These are phyloP conservation scores for Neolamprologus brichardi DNA, from an alignment of 2,113 vertebrate species.

Conservation along the genomic window DNA sequence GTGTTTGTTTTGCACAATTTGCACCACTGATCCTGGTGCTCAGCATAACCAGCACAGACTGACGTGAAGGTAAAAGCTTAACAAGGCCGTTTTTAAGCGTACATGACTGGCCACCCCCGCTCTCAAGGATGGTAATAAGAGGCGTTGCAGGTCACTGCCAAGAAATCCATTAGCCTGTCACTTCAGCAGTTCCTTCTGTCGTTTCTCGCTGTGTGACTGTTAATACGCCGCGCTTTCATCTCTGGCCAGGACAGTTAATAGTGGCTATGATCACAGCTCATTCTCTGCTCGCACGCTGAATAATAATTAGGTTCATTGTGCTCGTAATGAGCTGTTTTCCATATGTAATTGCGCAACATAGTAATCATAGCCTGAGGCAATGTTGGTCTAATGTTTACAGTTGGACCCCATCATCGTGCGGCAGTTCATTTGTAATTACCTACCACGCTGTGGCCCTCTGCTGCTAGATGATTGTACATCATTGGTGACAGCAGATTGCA, in stretches of 20 bases:
- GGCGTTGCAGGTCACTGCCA: background rate
- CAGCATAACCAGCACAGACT: background rate
- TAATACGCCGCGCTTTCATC: background rate
- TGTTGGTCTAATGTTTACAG: slow-evolving; percentile 33
- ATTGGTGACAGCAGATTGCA: background rate
- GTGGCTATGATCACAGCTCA: background rate
- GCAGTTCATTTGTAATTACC: background rate
- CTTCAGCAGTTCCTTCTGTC: background rate
- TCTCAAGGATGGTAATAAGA: background rate
- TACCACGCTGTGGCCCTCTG: background rate
- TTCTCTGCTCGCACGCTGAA: background rate
- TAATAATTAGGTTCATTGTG: slow-evolving; percentile 34
- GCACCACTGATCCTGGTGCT: background rate
- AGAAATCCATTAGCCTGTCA: slow-evolving; percentile 17
- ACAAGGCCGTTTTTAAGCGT: background rate
- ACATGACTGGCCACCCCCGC: background rate
- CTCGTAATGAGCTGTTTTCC: slow-evolving; percentile 39
- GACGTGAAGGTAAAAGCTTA: slow-evolving; percentile 3
- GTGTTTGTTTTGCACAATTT: background rate
- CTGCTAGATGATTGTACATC: background rate
- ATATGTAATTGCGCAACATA: slow-evolving; percentile 18
- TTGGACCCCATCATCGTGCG: background rate
- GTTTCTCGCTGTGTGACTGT: background rate
- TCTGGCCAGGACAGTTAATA: background rate
- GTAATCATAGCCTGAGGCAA: slow-evolving; percentile 29